These are phyloP conservation scores for Percina caprodes DNA, from an alignment of 2,113 vertebrate species.

Conservation along the genomic window DNA sequence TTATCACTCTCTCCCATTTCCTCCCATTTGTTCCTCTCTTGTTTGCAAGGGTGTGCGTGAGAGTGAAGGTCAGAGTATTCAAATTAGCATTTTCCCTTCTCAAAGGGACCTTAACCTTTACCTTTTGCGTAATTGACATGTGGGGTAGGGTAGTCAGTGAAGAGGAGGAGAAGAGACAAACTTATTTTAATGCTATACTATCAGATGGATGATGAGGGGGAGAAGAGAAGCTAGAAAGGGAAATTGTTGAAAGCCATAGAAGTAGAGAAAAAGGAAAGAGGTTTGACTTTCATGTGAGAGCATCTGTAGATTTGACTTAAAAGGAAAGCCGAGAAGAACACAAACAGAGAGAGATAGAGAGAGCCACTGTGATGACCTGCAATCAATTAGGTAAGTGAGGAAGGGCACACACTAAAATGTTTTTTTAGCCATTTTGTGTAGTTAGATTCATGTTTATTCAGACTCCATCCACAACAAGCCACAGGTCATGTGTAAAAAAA, in stretches of 20 bases:
- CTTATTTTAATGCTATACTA: neutral
- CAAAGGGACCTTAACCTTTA: constrained; percentile 59
- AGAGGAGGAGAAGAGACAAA: neutral
- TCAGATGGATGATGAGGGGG: constrained; percentile 16
- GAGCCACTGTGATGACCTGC: constrained; percentile 31
- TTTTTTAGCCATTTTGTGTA: neutral
- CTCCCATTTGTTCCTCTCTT: constrained; percentile 12
- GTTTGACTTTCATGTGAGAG: constrained; percentile 57
- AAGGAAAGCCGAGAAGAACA: constrained; percentile 5
- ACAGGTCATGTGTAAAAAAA: neutral
- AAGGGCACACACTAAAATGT: constrained; percentile 1
- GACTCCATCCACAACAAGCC: neutral
- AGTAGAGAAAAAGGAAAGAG: neutral
- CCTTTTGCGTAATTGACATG: constrained; percentile 59
- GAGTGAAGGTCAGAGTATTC: constrained; percentile 68
- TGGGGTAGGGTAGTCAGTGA: neutral
- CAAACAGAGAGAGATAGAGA: constrained; percentile 7
- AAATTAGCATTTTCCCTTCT: constrained; percentile 50
- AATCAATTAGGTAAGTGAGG: constrained; percentile 14
- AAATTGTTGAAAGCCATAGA: constrained; percentile 6
- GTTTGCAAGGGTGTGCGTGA: constrained; percentile 34
- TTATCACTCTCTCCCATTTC: neutral
- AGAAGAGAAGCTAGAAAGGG: neutral
- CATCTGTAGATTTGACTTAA: constrained; percentile 39
- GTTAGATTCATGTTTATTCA: neutral